phyloP scores from a whole-genome alignment of 2,113 vertebrate species.

The Suricata suricatta region DNA sequence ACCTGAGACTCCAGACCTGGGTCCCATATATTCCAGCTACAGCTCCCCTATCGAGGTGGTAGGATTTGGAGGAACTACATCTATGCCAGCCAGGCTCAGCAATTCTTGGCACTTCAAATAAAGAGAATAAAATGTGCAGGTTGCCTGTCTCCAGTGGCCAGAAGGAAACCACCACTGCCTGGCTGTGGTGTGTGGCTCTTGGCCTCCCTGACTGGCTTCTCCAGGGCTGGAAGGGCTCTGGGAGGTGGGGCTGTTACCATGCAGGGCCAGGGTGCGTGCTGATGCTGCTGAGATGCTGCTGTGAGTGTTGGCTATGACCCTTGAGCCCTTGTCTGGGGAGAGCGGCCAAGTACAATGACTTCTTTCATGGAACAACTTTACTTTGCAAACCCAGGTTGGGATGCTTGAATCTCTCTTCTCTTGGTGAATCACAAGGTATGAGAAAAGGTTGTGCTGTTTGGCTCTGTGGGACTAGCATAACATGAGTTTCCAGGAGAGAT shows the following conservation, averaged over 20 bases:
- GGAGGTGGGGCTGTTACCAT: background rate
- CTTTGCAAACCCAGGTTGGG: background rate
- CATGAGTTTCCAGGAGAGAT: background rate
- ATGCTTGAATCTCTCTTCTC: background rate
- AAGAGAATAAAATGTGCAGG: background rate
- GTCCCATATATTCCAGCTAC: background rate
- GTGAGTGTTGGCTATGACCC: background rate
- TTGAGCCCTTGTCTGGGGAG: background rate
- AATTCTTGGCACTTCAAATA: background rate
- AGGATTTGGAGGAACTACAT: background rate
- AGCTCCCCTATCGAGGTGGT: background rate
- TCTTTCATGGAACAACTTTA: slow-evolving; percentile 20
- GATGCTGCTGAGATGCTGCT: background rate
- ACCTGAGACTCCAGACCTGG: background rate
- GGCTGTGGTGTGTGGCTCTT: too few relatives aligned
- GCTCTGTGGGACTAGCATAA: background rate
- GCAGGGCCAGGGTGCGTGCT: background rate
- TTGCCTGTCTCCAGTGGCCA: background rate
- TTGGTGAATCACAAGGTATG: background rate
- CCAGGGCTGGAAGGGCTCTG: background rate
- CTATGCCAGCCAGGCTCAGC: background rate
- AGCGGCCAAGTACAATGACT: background rate
- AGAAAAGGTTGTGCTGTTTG: background rate
- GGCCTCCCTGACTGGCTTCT: background rate
- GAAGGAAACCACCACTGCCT: background rate